These are phyloP conservation scores for Australoheros facetus DNA, from an alignment of 2,797 vertebrate genomes.

Conservation along the genomic window DNA sequence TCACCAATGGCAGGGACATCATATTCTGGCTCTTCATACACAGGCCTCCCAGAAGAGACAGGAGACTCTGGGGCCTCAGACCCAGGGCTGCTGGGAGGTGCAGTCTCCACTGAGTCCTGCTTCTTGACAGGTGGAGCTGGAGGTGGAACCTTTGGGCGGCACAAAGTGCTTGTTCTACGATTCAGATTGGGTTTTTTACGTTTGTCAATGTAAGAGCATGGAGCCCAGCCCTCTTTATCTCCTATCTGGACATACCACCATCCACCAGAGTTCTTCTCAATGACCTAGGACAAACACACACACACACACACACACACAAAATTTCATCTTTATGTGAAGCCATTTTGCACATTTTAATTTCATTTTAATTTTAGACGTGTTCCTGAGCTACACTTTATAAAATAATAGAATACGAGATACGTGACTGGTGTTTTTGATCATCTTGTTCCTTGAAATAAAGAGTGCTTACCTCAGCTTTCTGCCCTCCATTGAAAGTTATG, in stretches of 20 bases:
- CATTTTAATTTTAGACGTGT: background rate
- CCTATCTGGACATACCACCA: constrained; percentile 99
- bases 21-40: constrained; percentile 97
- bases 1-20: constrained; percentile 94
- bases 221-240: constrained; percentile 98
- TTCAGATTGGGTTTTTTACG: constrained; percentile 98
- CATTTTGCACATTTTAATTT: background rate
- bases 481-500: constrained; percentile 98
- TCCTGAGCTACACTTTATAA: background rate
- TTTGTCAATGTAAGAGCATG: constrained; percentile 98
- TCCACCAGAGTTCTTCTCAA: constrained; percentile 98
- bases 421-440: background rate
- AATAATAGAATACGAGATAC: background rate
- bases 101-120: constrained; percentile 86
- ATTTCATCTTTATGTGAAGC: background rate
- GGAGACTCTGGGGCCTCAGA: constrained; percentile 86
- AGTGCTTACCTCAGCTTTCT: constrained; percentile 94
- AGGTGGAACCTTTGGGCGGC: constrained; percentile 96
- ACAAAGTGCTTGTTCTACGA: constrained; percentile 95
- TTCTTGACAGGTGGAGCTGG: constrained; percentile 97
- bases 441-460: background rate
- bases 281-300: constrained; percentile 88
- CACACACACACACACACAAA: too few relatives aligned
- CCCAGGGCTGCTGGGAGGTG: constrained; percentile 75
- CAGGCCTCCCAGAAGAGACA: constrained; percentile 80